phyloP scores from a whole-genome alignment of 2,888 invertebrate species.

The Pseudococcus jackbeardsleyi region DNA sequence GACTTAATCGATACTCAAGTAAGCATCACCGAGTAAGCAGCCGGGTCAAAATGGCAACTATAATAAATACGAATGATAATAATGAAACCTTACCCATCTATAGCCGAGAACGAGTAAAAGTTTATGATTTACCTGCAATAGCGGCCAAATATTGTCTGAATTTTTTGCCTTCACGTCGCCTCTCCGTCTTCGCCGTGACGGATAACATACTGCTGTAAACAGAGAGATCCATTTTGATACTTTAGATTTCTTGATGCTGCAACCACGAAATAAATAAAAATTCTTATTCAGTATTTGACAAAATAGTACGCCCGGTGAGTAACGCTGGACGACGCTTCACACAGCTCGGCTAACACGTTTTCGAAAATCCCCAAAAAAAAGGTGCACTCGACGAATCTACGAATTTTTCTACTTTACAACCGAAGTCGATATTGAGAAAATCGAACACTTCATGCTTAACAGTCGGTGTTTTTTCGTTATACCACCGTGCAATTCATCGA shows the following conservation, averaged over 20 bases:
- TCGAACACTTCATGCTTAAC: conserved; percentile 54
- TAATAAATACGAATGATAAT: neutral
- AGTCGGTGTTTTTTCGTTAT: conserved; percentile 13
- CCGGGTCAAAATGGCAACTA: neutral
- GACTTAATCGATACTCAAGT: neutral
- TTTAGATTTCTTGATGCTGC: conserved; percentile 65
- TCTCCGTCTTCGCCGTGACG: conserved; percentile 66
- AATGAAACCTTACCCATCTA: conserved; percentile 48
- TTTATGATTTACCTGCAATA: conserved; percentile 66
- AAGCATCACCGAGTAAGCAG: neutral
- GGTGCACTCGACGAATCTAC: neutral
- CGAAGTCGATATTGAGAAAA: conserved; percentile 24
- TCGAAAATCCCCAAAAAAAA: conserved; percentile 30
- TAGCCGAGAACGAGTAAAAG: conserved; percentile 15
- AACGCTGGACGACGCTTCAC: neutral
- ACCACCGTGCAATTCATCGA: no score
- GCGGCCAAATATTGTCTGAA: conserved; percentile 67
- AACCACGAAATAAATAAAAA: conserved; percentile 65
- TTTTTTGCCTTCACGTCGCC: conserved; percentile 67
- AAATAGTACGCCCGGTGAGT: conserved; percentile 44
- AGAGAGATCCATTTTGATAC: conserved; percentile 66
- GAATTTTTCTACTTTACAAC: conserved; percentile 24
- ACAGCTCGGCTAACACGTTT: neutral
- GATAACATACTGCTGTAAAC: conserved; percentile 67
- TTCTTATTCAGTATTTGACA: conserved; percentile 56